Evolutionary conservation across 2,113 vertebrate species (phyloP), one percentile per base, ranked within the genome.

Genomic region (Phoenicopterus ruber): DNA sequence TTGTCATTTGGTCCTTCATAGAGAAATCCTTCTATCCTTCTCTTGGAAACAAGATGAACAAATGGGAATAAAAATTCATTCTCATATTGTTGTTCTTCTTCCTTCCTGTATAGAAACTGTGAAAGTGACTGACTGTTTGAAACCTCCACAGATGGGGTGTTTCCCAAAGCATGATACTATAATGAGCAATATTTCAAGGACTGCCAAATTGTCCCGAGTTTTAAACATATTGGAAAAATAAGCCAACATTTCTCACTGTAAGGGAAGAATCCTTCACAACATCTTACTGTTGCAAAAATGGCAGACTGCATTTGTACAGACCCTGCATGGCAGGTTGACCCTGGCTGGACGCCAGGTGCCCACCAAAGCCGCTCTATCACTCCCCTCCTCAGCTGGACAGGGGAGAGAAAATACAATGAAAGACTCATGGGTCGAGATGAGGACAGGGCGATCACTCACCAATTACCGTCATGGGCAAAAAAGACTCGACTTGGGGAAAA

Each of bases 161-260:
- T 89, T 93, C 28, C 52, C 24, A 47, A 17, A n/a, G 66, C 32
- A 31, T 25, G 66, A 34, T 7, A 13, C 42, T 83, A 31, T 57
- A 71, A 22, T 6, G 10, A 76, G 31, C 31, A 63, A 13, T 10
- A 54, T 80, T 86, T 83, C 67, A 80, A 72, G 49, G 77, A 8
- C 22, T 6, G 29, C 47, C 55, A 90, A 32, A 50, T 3, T 87
- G 32, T 55, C 58, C 36, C 28, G 7, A 4, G 14, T 65, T 81
- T 61, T 42, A 65, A 92, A 34, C 0, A 1, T 22, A 59, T 29
- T 31, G 14, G 77, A 71, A 70, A 61, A 19, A 36, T 10, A 42
- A 85, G 14, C 5, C 25, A 76, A 1, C 4, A 0, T 38, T 59
- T 71, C 17, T 34, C 57, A 29, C 24, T 2, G 1, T 16, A 17